phyloP scores from a whole-genome alignment of 1,140 invertebrate species.

The Drosophila sp. region DNA sequence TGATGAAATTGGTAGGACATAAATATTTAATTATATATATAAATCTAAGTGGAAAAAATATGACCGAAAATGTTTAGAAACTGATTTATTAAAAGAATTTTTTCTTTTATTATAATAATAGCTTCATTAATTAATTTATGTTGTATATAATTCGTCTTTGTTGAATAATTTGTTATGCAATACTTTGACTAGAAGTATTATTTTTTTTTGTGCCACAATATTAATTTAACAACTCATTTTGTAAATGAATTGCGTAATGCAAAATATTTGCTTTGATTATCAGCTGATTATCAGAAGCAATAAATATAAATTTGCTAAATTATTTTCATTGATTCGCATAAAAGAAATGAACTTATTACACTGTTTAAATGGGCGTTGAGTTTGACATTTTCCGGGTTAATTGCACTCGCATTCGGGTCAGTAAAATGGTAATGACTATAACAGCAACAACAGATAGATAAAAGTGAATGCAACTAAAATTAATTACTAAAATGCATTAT shows the following conservation, averaged over 20 bases:
- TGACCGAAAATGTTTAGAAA: no score
- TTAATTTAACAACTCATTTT: conserved; percentile 42
- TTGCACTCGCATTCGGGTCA: conserved; percentile 31
- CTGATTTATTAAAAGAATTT: no score
- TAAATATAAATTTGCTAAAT: conserved; percentile 74
- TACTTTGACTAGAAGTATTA: not conserved
- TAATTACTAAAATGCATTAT: conserved; percentile 81
- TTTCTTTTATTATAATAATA: no score
- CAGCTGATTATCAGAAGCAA: no score
- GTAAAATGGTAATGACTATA: conserved; percentile 52
- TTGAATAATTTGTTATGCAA: not conserved
- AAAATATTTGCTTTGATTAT: no score
- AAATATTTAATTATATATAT: no score
- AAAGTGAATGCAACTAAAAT: conserved; percentile 66
- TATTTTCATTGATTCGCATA: conserved; percentile 62
- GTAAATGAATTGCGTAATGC: conserved; percentile 5
- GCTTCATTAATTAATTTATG: conserved; percentile 24
- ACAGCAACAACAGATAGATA: conserved; percentile 6
- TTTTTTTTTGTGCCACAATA: not conserved
- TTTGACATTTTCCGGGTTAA: conserved; percentile 46
- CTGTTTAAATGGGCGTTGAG: conserved; percentile 43
- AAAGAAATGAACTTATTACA: conserved; percentile 62
- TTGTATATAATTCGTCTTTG: conserved; percentile 24
- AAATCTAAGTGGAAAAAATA: no score
- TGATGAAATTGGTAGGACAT: no score